Percentiles rank a stretch among this genome's conserved stretches.
Conservation (phyloP, 2,888 invertebrate genomes). For the Bombyx huttoni region DNA sequence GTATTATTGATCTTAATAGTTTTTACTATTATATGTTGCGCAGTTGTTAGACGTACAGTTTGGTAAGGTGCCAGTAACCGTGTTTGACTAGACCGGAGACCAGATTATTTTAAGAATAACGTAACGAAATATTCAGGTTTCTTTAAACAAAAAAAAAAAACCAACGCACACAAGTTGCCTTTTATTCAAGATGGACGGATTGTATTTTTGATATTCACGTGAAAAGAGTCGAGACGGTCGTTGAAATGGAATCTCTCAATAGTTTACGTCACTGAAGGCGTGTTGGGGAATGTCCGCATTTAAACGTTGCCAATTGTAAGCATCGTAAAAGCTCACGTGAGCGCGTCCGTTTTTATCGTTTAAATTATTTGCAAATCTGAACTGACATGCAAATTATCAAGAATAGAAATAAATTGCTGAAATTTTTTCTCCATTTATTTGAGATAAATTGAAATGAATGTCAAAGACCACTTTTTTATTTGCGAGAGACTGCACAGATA, state of each 20-base stretch:
- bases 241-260: slow-evolving; percentile 3
- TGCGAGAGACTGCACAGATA: no score
- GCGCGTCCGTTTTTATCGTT: slow-evolving; percentile 1
- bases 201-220: slow-evolving; percentile 10
- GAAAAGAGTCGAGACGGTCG: slow-evolving; percentile 1
- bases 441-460: no score
- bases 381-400: neutral
- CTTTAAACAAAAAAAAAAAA: neutral
- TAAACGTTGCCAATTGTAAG: slow-evolving; percentile 25
- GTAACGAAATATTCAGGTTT: slow-evolving; percentile 2
- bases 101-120: slow-evolving; percentile 9
- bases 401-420: no score
- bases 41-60: slow-evolving; percentile 3
- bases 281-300: slow-evolving; percentile 35
- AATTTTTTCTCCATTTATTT: no score
- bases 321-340: slow-evolving; percentile 1
- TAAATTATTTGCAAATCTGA: neutral
- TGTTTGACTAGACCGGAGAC: slow-evolving; percentile 13
- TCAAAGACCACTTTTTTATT: no score
- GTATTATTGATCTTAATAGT: neutral
- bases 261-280: slow-evolving; percentile 39
- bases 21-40: neutral
- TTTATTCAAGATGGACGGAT: neutral
- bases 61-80: slow-evolving; percentile 25
- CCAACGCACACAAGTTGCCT: slow-evolving; percentile 9